A percentile compares a stretch with the other conserved stretches of the same genome.
phyloP scores from a whole-genome alignment of 1,140 invertebrate species.

The Aphelinus atriplicis region DNA sequence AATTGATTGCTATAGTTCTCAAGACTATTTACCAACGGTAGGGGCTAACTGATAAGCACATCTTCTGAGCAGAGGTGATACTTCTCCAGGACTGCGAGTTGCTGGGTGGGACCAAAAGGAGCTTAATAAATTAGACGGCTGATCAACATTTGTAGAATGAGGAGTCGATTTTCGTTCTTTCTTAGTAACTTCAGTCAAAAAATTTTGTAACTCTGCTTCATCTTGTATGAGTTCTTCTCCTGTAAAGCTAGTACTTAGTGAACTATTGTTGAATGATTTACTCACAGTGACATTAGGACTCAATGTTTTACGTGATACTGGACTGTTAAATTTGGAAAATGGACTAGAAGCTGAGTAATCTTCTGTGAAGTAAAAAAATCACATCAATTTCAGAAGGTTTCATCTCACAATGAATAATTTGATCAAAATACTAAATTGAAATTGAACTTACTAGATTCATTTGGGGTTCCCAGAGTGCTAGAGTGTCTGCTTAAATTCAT shows the following conservation, averaged over 20 bases:
- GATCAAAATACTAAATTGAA: background rate
- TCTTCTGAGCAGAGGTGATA: constrained; percentile 65
- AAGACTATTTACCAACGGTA: constrained; percentile 58
- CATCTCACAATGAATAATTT: background rate
- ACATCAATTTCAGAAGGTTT: background rate
- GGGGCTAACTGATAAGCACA: constrained; percentile 70
- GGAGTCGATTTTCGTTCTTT: constrained; percentile 51
- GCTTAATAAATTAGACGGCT: constrained; percentile 62
- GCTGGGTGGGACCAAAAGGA: constrained; percentile 71
- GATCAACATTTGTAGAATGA: constrained; percentile 52
- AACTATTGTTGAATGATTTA: constrained; percentile 52
- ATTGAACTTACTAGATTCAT: constrained; percentile 50
- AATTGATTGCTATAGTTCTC: background rate
- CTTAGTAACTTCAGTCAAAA: constrained; percentile 53
- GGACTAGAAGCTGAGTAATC: constrained; percentile 51
- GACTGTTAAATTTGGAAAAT: constrained; percentile 52
- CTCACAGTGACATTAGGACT: constrained; percentile 50
- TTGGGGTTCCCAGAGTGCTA: constrained; percentile 47
- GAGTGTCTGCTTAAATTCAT: constrained; percentile 54
- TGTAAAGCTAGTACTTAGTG: constrained; percentile 53
- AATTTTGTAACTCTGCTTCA: constrained; percentile 54
- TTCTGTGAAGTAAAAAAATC: constrained; percentile 45
- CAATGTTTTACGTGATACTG: constrained; percentile 44
- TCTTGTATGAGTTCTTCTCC: constrained; percentile 57
- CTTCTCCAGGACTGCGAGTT: constrained; percentile 65